Evolutionary conservation across 35 echinoderm and acorn worm species (phyloP), one percentile per base, ranked within the genome.

Genomic region (Apostichopus californicus): DNA sequence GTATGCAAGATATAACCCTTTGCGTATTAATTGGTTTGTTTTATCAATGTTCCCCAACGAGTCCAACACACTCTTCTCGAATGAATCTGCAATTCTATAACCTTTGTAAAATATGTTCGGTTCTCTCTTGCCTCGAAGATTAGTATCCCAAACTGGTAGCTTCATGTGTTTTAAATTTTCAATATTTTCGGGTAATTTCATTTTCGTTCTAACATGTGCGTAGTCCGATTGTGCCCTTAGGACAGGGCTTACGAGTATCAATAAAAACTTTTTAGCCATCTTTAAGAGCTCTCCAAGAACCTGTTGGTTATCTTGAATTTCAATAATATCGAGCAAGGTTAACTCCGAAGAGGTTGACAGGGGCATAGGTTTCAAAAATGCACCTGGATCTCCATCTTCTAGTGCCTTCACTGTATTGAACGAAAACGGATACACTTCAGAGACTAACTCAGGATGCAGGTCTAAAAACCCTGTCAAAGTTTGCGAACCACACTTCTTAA

Each of bases 401-500:
- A 54, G 14, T 12, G 63, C 18, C 21, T 68, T 82, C 7, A 55
- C 13, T 54, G 23, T 55, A 8, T 75, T 5, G 7, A 7, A 20
- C 4, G 68, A 73, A 71, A 55, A 26, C 8, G 86, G 63, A 89
- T 54, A 52, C 54, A 72, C 60, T 8, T 2, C 11, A 9, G 61
- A 72, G 9, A 89, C 86, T 9, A 89, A 9, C 1, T 89, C 61
- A 14, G 86, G 86, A 72, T 89, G 86, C 10, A 72, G 26, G 72
- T 89, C 86, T 20, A 89, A 6, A 52, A 89, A 89, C 5, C 61
- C 68, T 8, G 86, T 75, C 64, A 89, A 72, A 1, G 86, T 72
- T 52, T 89, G 86, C 8, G 86, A 72, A 0, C 86, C 86, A 34
- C 86, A 89, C 15, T 89, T 89, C 52, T 89, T 89, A 11, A 89